Base-by-base conservation (phyloP, 2,888 invertebrate genomes). In the Barypeithes pellucidus region DNA sequence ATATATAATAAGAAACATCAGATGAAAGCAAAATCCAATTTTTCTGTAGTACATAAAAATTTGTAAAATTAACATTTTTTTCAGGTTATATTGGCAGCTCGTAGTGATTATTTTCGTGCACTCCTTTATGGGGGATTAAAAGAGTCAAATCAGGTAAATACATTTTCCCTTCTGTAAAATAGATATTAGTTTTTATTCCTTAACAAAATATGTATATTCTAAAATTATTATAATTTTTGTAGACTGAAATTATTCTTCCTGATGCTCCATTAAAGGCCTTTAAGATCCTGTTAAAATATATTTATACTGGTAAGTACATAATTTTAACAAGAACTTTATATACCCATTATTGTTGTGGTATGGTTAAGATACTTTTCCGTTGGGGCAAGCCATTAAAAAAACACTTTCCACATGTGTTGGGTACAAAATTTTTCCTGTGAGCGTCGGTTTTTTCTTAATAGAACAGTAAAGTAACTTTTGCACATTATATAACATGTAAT, bases 81-180 rank as follows among this genome's bases (percentile, higher is more conserved):
- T 43, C 74, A 91, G 86, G 91, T 98, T 4, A 95, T 99, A 79
- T 89, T 99, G 67, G 99, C 99, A 0, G 95, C 97, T 29, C 90
- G 99, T 81, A 97, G 98, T 83, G 95, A 98, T 81, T 99, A 98
- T 87, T 99, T 99, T 86, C 89, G 97, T 85, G 98, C 93, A 9
- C 86, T 93, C 41, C 88, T 94, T 0, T 94, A 91, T 86, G 94
- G 94, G 8, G 94, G 94, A n/a, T 88, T 94, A 86, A 89, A 91
- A 73, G 94, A 94, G 84, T 89, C 93, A 0, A 89, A 87, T 76
- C 91, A 92, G 87, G 88, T 89, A 45, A 14, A 16, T 47, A 33
- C 1, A 11, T 18, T 16, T 45, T 24, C 5, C 29, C 29, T 7
- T 29, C 4, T 29, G 29, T 5, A 7, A n/a, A 39, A n/a, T 12